Evolutionary conservation across 2,113 vertebrate species (phyloP), one percentile per base, ranked within the genome.

Genomic region (Ailuropoda melanoleuca): DNA sequence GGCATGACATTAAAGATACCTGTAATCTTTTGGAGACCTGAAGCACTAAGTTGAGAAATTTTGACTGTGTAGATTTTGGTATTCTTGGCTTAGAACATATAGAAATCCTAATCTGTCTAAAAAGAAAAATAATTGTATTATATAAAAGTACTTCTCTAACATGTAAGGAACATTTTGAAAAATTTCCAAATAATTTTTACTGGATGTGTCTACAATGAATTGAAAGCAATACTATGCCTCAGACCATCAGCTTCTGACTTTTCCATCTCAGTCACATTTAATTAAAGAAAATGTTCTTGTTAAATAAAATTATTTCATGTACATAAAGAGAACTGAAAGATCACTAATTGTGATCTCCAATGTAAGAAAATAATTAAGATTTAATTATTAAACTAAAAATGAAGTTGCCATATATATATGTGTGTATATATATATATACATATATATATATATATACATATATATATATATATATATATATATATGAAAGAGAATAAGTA

Each of bases 211-310:
- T 87, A 83, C 0, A 94, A 58, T 93, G 34, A 96, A 55, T 56
- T 83, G 26, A 92, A 84, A 88, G 31, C 46, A 37, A 80, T 56
- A 43, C 15, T 15, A 78, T 62, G 68, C 50, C 19, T 84, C 48
- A 77, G 66, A 48, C 17, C 43, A 92, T 88, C 31, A 72, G 62
- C 80, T 94, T 88, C 53, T 88, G 83, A 85, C 50, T 80, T 92
- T 88, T 88, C 70, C 31, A 88, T 88, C 15, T 77, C n/a, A 70
- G 46, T 83, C 60, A 64, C 31, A 62, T 88, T 81, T 94, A 94
- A 95, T 80, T 88, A 92, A 78, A 88, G 60, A 96, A 96, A 88
- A 80, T 62, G 24, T 78, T 93, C 88, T 78, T 78, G 13, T 93
- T 91, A 96, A 83, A 39, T 62, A 91, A 91, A 91, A 60, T 26